Conservation (phyloP, 53 echinoderm and acorn worm species). For the Temnopleurus reevesii region DNA sequence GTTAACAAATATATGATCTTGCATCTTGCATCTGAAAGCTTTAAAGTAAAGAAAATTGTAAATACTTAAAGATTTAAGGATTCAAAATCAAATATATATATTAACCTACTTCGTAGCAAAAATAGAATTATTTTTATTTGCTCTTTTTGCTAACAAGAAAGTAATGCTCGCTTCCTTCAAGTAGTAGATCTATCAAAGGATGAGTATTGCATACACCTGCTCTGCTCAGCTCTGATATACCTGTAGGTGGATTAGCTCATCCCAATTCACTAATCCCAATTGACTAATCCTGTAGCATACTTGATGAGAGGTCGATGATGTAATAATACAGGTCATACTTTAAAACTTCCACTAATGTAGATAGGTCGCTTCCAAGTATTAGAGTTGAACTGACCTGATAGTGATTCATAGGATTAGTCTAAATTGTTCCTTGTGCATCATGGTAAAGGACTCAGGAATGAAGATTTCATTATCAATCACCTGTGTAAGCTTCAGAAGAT, state of each 20-base stretch:
- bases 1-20: too few species aligned
- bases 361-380: neutral
- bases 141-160: too few species aligned
- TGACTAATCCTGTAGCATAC: too few species aligned
- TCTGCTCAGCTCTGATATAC: neutral
- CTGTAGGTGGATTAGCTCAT: neutral
- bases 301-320: neutral
- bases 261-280: too few species aligned
- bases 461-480: conserved; percentile 12
- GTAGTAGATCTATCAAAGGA: neutral
- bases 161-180: neutral
- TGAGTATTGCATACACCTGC: neutral
- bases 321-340: neutral
- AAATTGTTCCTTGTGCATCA: neutral
- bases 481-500: neutral
- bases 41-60: too few species aligned
- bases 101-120: too few species aligned
- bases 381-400: neutral
- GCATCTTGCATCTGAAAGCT: too few species aligned
- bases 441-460: neutral
- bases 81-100: too few species aligned
- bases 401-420: neutral
- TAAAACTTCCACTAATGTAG: neutral
- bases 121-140: too few species aligned
- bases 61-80: too few species aligned